These are phyloP conservation scores for Scartelaos histophorus DNA, from an alignment of 2,113 vertebrate genomes.

Conservation along the genomic window DNA sequence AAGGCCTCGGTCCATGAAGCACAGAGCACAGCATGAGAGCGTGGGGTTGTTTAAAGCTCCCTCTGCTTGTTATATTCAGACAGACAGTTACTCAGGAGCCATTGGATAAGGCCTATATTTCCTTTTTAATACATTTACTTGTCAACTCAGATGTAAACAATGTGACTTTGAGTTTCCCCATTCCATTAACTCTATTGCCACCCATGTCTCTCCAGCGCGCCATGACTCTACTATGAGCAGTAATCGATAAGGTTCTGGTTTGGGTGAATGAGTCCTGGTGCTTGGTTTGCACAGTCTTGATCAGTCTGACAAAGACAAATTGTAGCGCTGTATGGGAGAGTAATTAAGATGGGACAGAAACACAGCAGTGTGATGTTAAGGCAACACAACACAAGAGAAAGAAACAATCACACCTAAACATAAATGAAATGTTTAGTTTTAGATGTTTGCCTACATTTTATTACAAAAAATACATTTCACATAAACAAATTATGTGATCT, in stretches of 20 bases:
- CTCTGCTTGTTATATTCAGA: slow-evolving; percentile 55
- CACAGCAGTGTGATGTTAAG: slow-evolving; percentile 54
- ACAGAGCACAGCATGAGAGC: slow-evolving; percentile 20
- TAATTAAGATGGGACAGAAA: slow-evolving; percentile 78
- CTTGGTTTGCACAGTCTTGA: slow-evolving; percentile 71
- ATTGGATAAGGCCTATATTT: slow-evolving; percentile 60
- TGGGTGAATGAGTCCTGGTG: slow-evolving; percentile 71
- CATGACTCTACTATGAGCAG: slow-evolving; percentile 71
- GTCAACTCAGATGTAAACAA: slow-evolving; percentile 75
- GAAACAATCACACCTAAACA: slow-evolving; percentile 36
- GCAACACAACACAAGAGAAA: slow-evolving; percentile 60
- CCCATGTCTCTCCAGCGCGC: slow-evolving; percentile 52
- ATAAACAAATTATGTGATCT: neutral
- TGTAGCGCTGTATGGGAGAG: slow-evolving; percentile 60
- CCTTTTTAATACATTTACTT: slow-evolving; percentile 72
- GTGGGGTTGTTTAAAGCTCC: slow-evolving; percentile 19
- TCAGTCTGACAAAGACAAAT: slow-evolving; percentile 74
- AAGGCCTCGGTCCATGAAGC: slow-evolving; percentile 10
- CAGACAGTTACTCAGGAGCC: slow-evolving; percentile 38
- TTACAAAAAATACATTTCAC: neutral
- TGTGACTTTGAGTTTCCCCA: slow-evolving; percentile 71
- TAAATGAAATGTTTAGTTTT: slow-evolving; percentile 42
- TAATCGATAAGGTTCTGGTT: slow-evolving; percentile 75
- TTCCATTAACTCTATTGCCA: slow-evolving; percentile 74
- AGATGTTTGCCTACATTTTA: neutral